These are phyloP conservation scores for Diplodus puntazzo DNA, from an alignment of 2,797 vertebrate species.

Conservation along the genomic window DNA sequence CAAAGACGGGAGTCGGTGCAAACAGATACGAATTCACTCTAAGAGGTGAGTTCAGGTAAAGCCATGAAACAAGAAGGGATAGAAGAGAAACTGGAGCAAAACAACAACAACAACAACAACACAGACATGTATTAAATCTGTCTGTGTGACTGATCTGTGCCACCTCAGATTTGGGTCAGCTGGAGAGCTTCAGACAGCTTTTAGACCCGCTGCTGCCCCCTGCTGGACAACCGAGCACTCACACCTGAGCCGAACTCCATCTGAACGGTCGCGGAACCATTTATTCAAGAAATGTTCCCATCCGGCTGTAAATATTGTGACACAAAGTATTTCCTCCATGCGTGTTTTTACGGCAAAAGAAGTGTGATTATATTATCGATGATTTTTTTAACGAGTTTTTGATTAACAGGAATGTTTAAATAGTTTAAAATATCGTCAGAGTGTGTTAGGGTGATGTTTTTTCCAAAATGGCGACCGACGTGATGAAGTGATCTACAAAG, in stretches of 20 bases:
- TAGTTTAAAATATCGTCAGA: rapidly evolving
- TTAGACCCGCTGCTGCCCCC: slow-evolving; percentile 47
- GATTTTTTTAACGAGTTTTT: neutral
- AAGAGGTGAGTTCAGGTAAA: too few relatives aligned
- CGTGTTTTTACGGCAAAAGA: neutral
- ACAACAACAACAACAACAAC: too few relatives aligned
- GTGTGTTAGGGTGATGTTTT: neutral
- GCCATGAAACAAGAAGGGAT: too few relatives aligned
- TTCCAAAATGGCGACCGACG: neutral
- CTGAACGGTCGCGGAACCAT: slow-evolving; percentile 50
- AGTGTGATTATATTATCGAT: neutral
- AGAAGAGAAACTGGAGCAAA: too few relatives aligned
- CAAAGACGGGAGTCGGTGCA: neutral
- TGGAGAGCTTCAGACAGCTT: neutral
- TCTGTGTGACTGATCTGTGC: slow-evolving; percentile 10
- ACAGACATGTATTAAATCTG: neutral
- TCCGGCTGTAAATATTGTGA: slow-evolving; percentile 38
- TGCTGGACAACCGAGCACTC: slow-evolving; percentile 36
- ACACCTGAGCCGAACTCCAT: neutral
- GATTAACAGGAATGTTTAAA: rapidly evolving
- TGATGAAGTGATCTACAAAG: neutral
- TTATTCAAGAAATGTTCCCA: neutral
- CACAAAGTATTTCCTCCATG: slow-evolving; percentile 30
- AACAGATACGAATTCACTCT: neutral
- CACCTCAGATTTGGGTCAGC: slow-evolving; percentile 25